Percentiles rank a stretch among this genome's conserved stretches.
These are phyloP conservation scores for Danio albolineatus DNA, from an alignment of 2,797 vertebrate genomes.

Conservation along the genomic window DNA sequence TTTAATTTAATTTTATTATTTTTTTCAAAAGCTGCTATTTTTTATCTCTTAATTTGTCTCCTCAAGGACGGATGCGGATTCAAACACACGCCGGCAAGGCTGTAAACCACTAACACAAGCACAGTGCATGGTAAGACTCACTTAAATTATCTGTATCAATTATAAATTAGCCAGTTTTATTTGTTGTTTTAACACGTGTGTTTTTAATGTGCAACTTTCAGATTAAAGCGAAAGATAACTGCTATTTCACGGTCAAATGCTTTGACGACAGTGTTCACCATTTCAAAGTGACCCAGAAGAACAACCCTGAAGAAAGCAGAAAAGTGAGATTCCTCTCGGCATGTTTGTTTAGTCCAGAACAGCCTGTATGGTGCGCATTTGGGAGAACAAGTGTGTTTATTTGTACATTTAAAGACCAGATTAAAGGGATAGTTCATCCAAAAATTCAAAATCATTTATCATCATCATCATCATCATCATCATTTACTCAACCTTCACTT, in stretches of 20 bases:
- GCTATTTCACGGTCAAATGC: slow-evolving; percentile 90
- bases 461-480: too few relatives aligned
- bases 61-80: slow-evolving; percentile 85
- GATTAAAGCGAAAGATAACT: slow-evolving; percentile 86
- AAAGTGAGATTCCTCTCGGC: slow-evolving; percentile 78
- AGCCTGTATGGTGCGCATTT: background rate
- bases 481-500: too few relatives aligned
- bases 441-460: too few relatives aligned
- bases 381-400: background rate
- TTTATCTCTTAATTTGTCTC: background rate
- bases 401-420: too few relatives aligned
- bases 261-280: slow-evolving; percentile 94
- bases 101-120: slow-evolving; percentile 93
- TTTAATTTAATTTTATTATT: too few relatives aligned
- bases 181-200: background rate
- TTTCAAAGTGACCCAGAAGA: slow-evolving; percentile 90
- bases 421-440: too few relatives aligned
- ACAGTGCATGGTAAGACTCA: slow-evolving; percentile 85
- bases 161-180: background rate
- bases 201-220: slow-evolving; percentile 60
- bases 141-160: background rate
- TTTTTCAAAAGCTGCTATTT: background rate
- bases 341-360: background rate
- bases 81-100: slow-evolving; percentile 85
- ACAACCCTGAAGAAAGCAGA: slow-evolving; percentile 81